These are phyloP conservation scores for Rhamnusium bicolor DNA, from an alignment of 2,888 invertebrate genomes.

Conservation along the genomic window DNA sequence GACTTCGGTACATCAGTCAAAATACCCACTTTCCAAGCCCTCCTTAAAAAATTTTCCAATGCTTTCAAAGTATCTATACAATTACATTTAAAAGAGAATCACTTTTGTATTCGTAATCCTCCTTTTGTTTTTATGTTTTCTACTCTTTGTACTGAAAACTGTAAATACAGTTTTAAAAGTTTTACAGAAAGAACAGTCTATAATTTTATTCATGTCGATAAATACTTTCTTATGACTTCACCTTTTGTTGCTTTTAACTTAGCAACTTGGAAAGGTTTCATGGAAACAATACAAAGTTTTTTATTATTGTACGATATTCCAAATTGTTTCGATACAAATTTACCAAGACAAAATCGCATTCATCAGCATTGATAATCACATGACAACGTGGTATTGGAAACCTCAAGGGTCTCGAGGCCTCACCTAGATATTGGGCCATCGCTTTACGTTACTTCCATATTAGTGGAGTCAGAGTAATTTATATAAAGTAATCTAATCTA, in stretches of 20 bases:
- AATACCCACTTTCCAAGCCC: no score
- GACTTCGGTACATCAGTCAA: no score
- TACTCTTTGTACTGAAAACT: not conserved
- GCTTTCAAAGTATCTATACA: not conserved
- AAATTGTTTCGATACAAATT: conserved; percentile 7
- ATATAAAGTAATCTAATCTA: conserved; percentile 56
- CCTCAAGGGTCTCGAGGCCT: not conserved
- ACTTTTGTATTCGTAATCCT: not conserved
- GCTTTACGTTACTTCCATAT: conserved; percentile 48
- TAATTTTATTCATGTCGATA: not conserved
- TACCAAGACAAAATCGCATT: not conserved
- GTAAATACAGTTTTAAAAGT: not conserved
- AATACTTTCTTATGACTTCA: not conserved
- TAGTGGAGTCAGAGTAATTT: conserved; percentile 54
- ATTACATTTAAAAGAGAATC: not conserved
- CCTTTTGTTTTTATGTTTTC: not conserved
- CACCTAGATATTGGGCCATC: conserved; percentile 17
- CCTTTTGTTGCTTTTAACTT: not conserved
- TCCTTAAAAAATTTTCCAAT: not conserved
- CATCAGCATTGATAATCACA: not conserved
- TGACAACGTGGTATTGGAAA: not conserved
- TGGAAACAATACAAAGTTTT: not conserved
- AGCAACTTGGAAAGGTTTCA: not conserved
- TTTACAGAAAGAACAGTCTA: not conserved
- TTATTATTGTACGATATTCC: not conserved